Conservation (phyloP, 2,797 vertebrate genomes). For the Pteronotus mesoamericanus region DNA sequence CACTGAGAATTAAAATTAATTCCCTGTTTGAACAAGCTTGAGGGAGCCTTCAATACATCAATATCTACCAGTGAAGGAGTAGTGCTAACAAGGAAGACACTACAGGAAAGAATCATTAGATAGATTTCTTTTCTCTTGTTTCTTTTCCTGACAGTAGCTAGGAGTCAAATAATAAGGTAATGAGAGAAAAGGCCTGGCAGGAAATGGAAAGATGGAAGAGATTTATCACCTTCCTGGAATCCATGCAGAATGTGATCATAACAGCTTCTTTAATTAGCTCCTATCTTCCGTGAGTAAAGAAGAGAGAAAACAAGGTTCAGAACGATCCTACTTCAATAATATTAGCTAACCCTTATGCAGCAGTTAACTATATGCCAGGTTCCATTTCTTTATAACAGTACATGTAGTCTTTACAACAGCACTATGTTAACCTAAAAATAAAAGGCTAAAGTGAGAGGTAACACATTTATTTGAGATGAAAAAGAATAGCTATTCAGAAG, state of each 20-base stretch:
- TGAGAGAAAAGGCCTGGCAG: constrained; percentile 3
- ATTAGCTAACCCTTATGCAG: background rate
- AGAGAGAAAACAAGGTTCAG: background rate
- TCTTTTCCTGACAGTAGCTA: constrained; percentile 52
- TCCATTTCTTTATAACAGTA: background rate
- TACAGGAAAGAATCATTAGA: constrained; percentile 67
- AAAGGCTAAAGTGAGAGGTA: background rate
- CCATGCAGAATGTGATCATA: constrained; percentile 22
- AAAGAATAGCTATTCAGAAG: background rate
- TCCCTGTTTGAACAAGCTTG: constrained; percentile 67
- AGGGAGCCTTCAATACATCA: constrained; percentile 68
- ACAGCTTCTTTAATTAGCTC: constrained; percentile 52
- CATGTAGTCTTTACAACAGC: background rate
- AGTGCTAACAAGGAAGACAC: constrained; percentile 54
- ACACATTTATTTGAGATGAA: background rate
- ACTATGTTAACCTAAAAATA: background rate
- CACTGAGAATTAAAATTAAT: constrained; percentile 56
- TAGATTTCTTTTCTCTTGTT: constrained; percentile 57
- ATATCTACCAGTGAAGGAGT: constrained; percentile 38
- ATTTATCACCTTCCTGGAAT: constrained; percentile 47
- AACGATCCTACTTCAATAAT: constrained; percentile 7
- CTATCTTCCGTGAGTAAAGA: background rate
- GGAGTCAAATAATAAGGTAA: constrained; percentile 63
- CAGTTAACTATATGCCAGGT: background rate
- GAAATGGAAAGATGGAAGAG: constrained; percentile 10